These are phyloP conservation scores for Aphodius sticticus DNA, from an alignment of 2,888 invertebrate genomes.

Conservation along the genomic window DNA sequence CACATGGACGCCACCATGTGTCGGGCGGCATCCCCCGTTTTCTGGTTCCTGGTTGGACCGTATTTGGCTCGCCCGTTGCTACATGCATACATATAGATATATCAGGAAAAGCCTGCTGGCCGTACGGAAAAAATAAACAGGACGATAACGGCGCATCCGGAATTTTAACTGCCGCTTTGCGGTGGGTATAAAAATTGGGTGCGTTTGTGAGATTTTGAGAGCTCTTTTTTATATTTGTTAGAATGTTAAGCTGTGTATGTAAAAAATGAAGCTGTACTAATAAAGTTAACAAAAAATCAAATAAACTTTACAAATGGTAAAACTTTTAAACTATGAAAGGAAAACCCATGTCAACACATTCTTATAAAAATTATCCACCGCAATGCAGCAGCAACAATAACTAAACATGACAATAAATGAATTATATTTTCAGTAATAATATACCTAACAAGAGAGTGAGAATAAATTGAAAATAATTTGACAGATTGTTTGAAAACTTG, in stretches of 20 bases:
- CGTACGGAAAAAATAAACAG: slow-evolving; percentile 13
- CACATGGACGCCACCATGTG: not conserved
- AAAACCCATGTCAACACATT: too few relatives aligned
- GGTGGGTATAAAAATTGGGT: not conserved
- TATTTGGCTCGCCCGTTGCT: not conserved
- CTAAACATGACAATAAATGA: too few relatives aligned
- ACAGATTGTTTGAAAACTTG: too few relatives aligned
- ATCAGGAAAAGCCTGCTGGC: not conserved
- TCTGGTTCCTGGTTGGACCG: not conserved
- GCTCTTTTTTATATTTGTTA: not conserved
- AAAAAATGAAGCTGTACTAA: too few relatives aligned
- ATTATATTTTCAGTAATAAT: too few relatives aligned
- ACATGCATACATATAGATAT: not conserved
- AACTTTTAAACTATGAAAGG: too few relatives aligned
- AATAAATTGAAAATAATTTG: too few relatives aligned
- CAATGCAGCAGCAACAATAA: too few relatives aligned
- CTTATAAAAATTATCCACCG: too few relatives aligned
- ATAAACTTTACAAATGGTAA: too few relatives aligned
- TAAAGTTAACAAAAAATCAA: too few relatives aligned
- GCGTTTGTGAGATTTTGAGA: not conserved
- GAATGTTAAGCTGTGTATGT: not conserved
- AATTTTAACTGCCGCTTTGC: slow-evolving; percentile 41
- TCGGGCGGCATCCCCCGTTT: not conserved
- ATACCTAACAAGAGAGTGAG: too few relatives aligned
- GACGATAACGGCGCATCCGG: slow-evolving; percentile 30